Conservation (phyloP, 1,140 invertebrate genomes). For the Macrosteles quadrilineatus region DNA sequence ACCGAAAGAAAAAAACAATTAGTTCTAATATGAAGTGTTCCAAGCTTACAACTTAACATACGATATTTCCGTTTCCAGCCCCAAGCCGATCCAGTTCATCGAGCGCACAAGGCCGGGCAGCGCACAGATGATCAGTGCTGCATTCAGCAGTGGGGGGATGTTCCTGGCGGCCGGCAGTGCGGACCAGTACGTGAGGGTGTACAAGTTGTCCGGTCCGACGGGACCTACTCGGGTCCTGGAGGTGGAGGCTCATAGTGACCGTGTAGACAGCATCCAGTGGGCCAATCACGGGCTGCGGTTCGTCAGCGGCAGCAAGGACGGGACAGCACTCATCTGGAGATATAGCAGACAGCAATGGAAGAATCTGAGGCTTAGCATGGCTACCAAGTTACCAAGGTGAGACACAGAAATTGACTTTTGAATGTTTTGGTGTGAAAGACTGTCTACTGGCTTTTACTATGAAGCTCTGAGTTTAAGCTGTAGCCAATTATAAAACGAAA, state of each 20-base stretch:
- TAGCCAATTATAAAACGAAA: too few relatives aligned
- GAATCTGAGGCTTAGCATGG: constrained; percentile 74
- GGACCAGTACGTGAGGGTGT: constrained; percentile 92
- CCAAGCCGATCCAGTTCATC: constrained; percentile 87
- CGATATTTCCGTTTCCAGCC: constrained; percentile 56
- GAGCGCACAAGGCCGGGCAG: constrained; percentile 91
- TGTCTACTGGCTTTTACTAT: too few relatives aligned
- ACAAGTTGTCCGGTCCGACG: constrained; percentile 70
- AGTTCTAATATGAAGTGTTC: too few relatives aligned
- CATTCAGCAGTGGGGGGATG: constrained; percentile 90
- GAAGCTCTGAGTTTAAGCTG: too few relatives aligned
- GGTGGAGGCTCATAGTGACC: constrained; percentile 86
- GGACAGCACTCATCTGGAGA: constrained; percentile 91
- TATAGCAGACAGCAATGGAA: constrained; percentile 90
- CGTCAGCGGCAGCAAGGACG: constrained; percentile 96
- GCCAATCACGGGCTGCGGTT: constrained; percentile 82
- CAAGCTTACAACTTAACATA: too few relatives aligned
- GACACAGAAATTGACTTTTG: too few relatives aligned
- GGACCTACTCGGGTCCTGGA: constrained; percentile 75
- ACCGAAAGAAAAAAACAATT: too few relatives aligned
- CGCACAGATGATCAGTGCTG: constrained; percentile 95
- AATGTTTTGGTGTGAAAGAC: constrained; percentile 38
- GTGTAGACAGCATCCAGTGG: constrained; percentile 97
- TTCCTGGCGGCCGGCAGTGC: constrained; percentile 93
- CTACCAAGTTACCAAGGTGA: constrained; percentile 65